Percentiles rank a stretch among this genome's conserved stretches.
These are phyloP conservation scores for Acrobasis suavella DNA, from an alignment of 2,888 invertebrate species.

Conservation along the genomic window DNA sequence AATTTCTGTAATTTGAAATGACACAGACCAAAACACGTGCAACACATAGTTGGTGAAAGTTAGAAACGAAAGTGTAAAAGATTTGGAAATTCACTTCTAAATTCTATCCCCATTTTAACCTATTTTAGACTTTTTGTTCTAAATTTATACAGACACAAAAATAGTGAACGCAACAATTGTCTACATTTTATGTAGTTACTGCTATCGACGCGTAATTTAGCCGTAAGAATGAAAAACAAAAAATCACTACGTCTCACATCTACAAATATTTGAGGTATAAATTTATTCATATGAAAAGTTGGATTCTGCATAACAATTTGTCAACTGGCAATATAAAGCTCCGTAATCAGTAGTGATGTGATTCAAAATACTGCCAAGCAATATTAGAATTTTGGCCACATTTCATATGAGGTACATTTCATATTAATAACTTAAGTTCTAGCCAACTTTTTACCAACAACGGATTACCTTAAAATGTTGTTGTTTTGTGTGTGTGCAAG, in stretches of 20 bases:
- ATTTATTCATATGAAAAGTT: neutral
- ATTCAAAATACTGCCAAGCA: too few relatives aligned
- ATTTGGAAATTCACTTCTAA: neutral
- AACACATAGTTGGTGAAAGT: conserved; percentile 7
- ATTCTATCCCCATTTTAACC: conserved; percentile 4
- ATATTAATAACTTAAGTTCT: too few relatives aligned
- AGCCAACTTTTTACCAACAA: too few relatives aligned
- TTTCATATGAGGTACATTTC: too few relatives aligned
- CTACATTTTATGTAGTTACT: conserved; percentile 6
- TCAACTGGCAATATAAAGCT: too few relatives aligned
- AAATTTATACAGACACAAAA: conserved; percentile 7
- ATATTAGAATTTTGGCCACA: too few relatives aligned
- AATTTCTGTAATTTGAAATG: conserved; percentile 11
- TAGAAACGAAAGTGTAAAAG: neutral
- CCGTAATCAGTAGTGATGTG: too few relatives aligned
- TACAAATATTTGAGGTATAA: neutral
- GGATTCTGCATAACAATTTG: too few relatives aligned
- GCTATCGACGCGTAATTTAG: conserved; percentile 5
- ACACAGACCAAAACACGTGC: conserved; percentile 13
- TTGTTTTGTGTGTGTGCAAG: too few relatives aligned
- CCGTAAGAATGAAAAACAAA: neutral
- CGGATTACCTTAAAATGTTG: too few relatives aligned
- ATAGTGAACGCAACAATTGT: neutral
- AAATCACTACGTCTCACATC: conserved; percentile 10
- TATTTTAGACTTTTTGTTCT: conserved; percentile 7